phyloP scores from a whole-genome alignment of 2,888 invertebrate genomes.

The Mythimna albipuncta region DNA sequence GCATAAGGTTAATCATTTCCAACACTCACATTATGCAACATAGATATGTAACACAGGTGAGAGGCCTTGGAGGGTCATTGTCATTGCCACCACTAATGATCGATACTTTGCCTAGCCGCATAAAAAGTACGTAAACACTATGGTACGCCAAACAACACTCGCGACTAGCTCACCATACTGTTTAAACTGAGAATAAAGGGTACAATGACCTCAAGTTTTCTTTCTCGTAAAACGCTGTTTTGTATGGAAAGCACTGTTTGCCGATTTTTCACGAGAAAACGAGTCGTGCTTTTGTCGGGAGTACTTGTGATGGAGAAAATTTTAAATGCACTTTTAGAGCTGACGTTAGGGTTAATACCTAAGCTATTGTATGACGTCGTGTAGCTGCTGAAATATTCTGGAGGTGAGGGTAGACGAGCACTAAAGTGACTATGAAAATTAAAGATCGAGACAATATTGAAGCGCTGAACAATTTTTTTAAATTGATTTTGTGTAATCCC shows the following conservation, averaged over 20 bases:
- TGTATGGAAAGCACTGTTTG: constrained; percentile 48
- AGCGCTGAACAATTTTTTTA: not conserved
- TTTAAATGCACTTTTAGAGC: constrained; percentile 7
- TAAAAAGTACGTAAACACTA: constrained; percentile 64
- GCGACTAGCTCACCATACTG: constrained; percentile 42
- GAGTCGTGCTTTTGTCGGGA: constrained; percentile 31
- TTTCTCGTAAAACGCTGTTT: constrained; percentile 43
- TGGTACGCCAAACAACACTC: constrained; percentile 37
- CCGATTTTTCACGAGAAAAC: constrained; percentile 47
- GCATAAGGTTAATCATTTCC: constrained; percentile 23
- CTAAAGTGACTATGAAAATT: not conserved
- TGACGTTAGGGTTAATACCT: constrained; percentile 13
- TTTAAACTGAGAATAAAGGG: constrained; percentile 54
- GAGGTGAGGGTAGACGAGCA: too few relatives aligned
- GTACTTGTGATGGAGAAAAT: constrained; percentile 9
- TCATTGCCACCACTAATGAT: constrained; percentile 80
- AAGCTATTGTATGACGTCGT: not conserved
- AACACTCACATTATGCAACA: constrained; percentile 34
- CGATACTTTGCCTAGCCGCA: constrained; percentile 80
- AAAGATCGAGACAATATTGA: not conserved
- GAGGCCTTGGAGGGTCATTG: constrained; percentile 84
- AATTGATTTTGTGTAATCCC: too few relatives aligned
- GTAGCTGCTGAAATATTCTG: constrained; percentile 4
- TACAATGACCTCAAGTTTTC: constrained; percentile 39
- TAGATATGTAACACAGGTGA: constrained; percentile 48